A percentile compares a stretch with the other conserved stretches of the same genome.
Conservation (phyloP, 2,888 invertebrate species). For the Napeogenes inachia region DNA sequence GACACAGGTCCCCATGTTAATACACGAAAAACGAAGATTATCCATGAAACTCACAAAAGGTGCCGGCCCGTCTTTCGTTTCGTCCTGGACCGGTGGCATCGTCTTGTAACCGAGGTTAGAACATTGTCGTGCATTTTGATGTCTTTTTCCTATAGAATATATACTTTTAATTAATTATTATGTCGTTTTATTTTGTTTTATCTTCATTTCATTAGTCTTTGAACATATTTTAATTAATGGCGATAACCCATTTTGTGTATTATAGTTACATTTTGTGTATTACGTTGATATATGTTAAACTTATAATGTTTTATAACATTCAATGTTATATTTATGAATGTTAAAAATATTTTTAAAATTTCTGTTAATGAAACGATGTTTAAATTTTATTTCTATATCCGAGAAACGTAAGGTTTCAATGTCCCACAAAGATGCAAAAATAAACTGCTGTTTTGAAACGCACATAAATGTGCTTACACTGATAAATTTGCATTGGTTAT, state of each 20-base stretch:
- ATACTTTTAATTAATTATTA: not conserved
- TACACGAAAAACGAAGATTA: constrained; percentile 71
- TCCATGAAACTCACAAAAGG: constrained; percentile 73
- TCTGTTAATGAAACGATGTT: not conserved
- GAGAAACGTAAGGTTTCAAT: not conserved
- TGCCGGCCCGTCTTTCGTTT: constrained; percentile 69
- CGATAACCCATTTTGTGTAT: no score
- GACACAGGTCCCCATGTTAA: constrained; percentile 67
- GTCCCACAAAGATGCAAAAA: not conserved
- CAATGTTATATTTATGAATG: no score
- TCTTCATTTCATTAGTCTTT: no score
- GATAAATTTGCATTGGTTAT: constrained; percentile 60
- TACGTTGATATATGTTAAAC: no score
- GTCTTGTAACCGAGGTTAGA: constrained; percentile 14
- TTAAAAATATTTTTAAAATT: no score
- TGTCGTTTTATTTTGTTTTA: no score
- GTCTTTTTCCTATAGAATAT: no score
- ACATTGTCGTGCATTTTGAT: not conserved
- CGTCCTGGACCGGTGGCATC: constrained; percentile 43
- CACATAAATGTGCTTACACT: constrained; percentile 37
- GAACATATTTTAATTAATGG: no score
- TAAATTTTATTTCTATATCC: not conserved
- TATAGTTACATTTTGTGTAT: no score
- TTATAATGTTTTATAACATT: no score
- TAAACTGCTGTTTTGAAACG: constrained; percentile 26